Percentiles rank a stretch among this genome's conserved stretches.
Evolutionary conservation across 2,113 vertebrate species (phyloP).

Genomic region (Bambusicola thoracicus): DNA sequence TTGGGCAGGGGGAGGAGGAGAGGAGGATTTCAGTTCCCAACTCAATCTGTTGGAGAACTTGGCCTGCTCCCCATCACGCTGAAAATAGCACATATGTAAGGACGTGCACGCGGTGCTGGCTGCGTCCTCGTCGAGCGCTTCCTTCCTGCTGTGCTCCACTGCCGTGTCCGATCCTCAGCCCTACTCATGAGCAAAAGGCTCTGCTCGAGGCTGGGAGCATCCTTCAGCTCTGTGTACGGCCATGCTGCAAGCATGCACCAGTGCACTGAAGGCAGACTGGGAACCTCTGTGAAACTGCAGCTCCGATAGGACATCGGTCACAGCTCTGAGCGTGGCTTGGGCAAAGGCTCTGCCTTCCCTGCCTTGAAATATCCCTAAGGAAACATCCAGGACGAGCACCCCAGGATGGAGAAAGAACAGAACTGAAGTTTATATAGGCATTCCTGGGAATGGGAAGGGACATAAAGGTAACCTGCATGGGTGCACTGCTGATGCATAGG

Average conservation of each 20-base stretch:
- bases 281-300: background rate
- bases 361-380: background rate
- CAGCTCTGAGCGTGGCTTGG: background rate
- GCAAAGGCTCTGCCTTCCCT: background rate
- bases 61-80: constrained; percentile 54
- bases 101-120: constrained; percentile 32
- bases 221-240: background rate
- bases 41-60: constrained; percentile 66
- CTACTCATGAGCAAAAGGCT: background rate
- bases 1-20: constrained; percentile 32
- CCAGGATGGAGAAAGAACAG: background rate
- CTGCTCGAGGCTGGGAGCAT: background rate
- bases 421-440: rapidly evolving
- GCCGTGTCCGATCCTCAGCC: background rate
- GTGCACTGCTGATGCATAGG: background rate
- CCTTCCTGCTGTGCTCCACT: constrained; percentile 47
- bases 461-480: rapidly evolving
- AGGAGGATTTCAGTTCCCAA: constrained; percentile 45
- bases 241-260: rapidly evolving
- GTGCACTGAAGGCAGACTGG: background rate
- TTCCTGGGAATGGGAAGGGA: background rate
- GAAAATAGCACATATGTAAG: constrained; percentile 71
- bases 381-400: background rate
- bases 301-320: background rate
- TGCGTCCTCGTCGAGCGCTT: constrained; percentile 27